These are phyloP conservation scores for Chaetura pelagica DNA, from an alignment of 2,113 vertebrate species.

Conservation along the genomic window DNA sequence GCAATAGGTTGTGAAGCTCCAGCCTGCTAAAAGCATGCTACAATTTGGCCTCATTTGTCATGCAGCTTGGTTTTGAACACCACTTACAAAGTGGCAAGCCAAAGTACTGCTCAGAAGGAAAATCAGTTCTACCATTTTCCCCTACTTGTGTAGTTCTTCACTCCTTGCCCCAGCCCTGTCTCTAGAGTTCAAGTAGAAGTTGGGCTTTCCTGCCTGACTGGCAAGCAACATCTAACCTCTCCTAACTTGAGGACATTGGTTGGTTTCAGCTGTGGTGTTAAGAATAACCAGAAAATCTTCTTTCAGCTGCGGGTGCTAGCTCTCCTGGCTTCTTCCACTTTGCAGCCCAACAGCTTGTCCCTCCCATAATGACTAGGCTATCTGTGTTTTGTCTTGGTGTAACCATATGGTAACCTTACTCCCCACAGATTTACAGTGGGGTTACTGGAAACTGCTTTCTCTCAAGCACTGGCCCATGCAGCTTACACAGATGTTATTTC, in stretches of 20 bases:
- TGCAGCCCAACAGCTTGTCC: neutral
- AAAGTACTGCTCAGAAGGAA: neutral
- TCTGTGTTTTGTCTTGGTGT: neutral
- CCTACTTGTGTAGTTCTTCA: neutral
- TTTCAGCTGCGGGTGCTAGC: neutral
- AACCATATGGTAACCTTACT: neutral
- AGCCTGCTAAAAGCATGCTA: neutral
- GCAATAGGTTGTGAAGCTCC: rapidly evolving
- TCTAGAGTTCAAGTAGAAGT: neutral
- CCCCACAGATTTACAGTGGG: neutral
- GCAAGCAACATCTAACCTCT: neutral
- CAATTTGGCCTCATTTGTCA: neutral
- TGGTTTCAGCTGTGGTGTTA: neutral
- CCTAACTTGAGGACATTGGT: neutral
- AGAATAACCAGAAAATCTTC: neutral
- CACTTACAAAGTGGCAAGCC: neutral
- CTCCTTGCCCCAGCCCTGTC: neutral
- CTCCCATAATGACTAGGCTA: neutral
- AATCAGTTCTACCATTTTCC: neutral
- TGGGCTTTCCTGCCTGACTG: neutral
- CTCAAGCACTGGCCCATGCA: neutral
- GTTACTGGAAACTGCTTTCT: neutral
- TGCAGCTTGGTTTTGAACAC: neutral
- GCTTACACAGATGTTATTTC: neutral
- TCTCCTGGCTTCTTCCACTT: neutral